These are phyloP conservation scores for Australoheros facetus DNA, from an alignment of 2,797 vertebrate species.

Conservation along the genomic window DNA sequence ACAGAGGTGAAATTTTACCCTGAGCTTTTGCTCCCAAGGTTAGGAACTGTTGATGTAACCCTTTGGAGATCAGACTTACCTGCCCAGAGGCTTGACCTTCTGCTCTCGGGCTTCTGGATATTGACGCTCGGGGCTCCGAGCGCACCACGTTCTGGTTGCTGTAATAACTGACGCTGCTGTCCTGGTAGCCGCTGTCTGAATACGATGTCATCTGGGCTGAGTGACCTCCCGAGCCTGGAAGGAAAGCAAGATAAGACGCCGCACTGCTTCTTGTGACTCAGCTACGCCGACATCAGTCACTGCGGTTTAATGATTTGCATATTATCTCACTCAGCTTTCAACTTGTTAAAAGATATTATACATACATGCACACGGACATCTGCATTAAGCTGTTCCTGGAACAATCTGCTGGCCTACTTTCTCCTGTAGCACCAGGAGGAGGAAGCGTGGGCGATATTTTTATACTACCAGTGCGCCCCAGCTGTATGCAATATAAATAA, in stretches of 20 bases:
- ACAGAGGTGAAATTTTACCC: background rate
- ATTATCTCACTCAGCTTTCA: constrained; percentile 42
- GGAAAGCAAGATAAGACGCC: background rate
- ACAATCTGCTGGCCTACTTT: constrained; percentile 67
- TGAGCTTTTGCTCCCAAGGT: background rate
- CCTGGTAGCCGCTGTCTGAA: constrained; percentile 97
- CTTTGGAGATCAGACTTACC: constrained; percentile 45
- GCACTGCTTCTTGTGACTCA: background rate
- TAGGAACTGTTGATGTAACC: background rate
- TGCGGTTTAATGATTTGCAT: constrained; percentile 41
- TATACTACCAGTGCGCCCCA: constrained; percentile 33
- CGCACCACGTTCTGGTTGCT: constrained; percentile 90
- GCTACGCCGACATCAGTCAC: background rate
- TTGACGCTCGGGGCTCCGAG: constrained; percentile 86
- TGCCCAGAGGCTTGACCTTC: constrained; percentile 82
- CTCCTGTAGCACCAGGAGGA: constrained; percentile 49
- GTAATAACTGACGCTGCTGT: constrained; percentile 91
- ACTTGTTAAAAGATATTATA: constrained; percentile 35
- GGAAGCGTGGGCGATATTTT: constrained; percentile 57
- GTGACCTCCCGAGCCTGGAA: constrained; percentile 90
- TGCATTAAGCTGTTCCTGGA: constrained; percentile 43
- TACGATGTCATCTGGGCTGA: constrained; percentile 98
- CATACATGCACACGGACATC: constrained; percentile 21
- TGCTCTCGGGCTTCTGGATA: constrained; percentile 83
- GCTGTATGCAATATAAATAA: constrained; percentile 49